Evolutionary conservation across 2,797 vertebrate species (phyloP).

Genomic region (Falco naumanni): DNA sequence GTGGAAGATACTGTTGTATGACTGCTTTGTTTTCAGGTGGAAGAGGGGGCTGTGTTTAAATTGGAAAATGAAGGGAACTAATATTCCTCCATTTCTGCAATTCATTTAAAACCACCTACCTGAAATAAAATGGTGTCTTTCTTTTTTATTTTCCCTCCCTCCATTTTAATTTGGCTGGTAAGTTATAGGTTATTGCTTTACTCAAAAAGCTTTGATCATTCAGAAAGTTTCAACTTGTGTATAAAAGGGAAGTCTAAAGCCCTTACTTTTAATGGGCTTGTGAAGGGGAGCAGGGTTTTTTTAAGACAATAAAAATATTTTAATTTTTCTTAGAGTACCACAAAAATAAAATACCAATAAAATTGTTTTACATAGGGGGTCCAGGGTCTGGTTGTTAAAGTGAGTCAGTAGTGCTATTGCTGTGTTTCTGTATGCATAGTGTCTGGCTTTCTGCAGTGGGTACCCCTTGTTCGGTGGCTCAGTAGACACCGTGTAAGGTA

Average conservation of each 20-base stretch:
- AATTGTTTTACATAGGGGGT: background rate
- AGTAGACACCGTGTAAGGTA: background rate
- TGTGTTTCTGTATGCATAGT: background rate
- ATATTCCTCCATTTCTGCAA: background rate
- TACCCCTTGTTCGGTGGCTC: background rate
- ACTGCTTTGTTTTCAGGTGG: background rate
- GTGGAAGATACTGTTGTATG: background rate
- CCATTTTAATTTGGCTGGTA: background rate
- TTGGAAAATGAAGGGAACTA: background rate
- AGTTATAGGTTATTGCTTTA: background rate
- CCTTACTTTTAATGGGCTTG: background rate
- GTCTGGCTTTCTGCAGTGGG: background rate
- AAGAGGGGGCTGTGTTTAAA: background rate
- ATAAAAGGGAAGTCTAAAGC: background rate
- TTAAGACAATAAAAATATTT: background rate
- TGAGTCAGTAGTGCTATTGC: background rate
- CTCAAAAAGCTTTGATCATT: conserved; percentile 7
- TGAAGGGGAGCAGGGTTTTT: background rate
- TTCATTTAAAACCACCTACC: background rate
- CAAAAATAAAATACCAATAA: background rate
- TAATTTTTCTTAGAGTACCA: background rate
- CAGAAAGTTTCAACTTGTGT: background rate
- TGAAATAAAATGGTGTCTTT: conserved; percentile 21
- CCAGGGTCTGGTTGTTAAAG: background rate
- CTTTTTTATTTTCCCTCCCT: background rate